phyloP scores from a whole-genome alignment of 2,797 vertebrate species.

The Crotalus adamanteus region DNA sequence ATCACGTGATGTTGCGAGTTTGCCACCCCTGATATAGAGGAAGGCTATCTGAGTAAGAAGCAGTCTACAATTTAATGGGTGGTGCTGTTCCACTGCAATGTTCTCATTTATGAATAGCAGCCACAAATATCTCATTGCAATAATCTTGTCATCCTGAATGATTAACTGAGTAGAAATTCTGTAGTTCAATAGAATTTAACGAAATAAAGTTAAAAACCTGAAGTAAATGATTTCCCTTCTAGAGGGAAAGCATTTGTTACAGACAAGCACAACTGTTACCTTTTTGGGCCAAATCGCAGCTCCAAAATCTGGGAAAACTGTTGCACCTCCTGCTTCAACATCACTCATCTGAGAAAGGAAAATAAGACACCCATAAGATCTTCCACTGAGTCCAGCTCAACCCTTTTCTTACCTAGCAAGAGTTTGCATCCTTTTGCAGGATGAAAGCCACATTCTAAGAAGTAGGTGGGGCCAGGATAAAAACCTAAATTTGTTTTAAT shows the following conservation, averaged over 20 bases:
- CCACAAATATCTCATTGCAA: background rate
- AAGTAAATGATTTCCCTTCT: background rate
- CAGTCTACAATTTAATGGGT: background rate
- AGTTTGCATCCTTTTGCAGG: background rate
- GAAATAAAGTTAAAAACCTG: background rate
- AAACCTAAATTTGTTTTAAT: background rate
- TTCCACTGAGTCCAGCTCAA: background rate
- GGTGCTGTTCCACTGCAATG: background rate
- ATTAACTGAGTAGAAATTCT: background rate
- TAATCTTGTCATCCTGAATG: background rate
- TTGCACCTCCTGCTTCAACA: slow-evolving; percentile 94
- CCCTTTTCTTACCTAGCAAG: background rate
- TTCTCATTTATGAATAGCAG: background rate
- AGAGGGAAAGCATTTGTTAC: background rate
- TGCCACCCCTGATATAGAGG: background rate
- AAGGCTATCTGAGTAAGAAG: background rate
- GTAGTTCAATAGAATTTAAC: background rate
- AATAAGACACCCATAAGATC: slow-evolving; percentile 34
- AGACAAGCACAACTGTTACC: slow-evolving; percentile 68
- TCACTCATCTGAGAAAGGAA: slow-evolving; percentile 88
- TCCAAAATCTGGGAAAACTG: slow-evolving; percentile 95
- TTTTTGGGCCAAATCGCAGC: slow-evolving; percentile 90
- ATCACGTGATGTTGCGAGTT: too few relatives aligned
- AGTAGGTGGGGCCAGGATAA: background rate
- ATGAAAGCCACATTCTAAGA: background rate